A percentile compares a stretch with the other conserved stretches of the same genome.
Conservation (phyloP, 2,888 invertebrate species). For the Teleiodes luculella region DNA sequence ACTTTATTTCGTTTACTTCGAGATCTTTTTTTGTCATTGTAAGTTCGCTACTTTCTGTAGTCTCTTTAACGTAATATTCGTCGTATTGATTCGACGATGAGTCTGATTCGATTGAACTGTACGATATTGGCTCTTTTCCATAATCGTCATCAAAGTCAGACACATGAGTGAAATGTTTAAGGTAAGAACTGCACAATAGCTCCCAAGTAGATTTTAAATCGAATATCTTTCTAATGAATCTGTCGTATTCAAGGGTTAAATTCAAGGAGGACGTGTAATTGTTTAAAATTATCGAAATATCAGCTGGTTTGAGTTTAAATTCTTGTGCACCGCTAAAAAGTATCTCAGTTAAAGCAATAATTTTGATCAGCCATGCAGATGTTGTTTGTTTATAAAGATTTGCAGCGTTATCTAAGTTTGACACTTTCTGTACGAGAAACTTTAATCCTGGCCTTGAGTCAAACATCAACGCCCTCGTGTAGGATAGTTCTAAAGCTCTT, state of each 20-base stretch:
- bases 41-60: slow-evolving; percentile 22
- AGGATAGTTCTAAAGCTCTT: slow-evolving; percentile 89
- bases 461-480: slow-evolving; percentile 89
- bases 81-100: slow-evolving; percentile 63
- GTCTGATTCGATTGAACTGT: slow-evolving; percentile 60
- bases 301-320: slow-evolving; percentile 80
- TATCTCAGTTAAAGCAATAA: slow-evolving; percentile 91
- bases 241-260: slow-evolving; percentile 74
- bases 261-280: slow-evolving; percentile 76
- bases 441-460: slow-evolving; percentile 94
- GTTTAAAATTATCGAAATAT: slow-evolving; percentile 81
- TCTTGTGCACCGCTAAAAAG: slow-evolving; percentile 85
- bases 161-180: slow-evolving; percentile 65
- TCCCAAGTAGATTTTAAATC: slow-evolving; percentile 81
- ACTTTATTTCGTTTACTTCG: neutral
- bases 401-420: slow-evolving; percentile 90
- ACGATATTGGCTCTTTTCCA: slow-evolving; percentile 56
- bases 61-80: slow-evolving; percentile 51
- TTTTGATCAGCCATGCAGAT: slow-evolving; percentile 93
- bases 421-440: slow-evolving; percentile 95
- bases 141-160: slow-evolving; percentile 63
- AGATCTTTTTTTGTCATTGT: slow-evolving; percentile 22
- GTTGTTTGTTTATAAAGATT: slow-evolving; percentile 96
- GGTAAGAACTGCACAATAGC: slow-evolving; percentile 77
- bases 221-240: slow-evolving; percentile 79